phyloP scores from a whole-genome alignment of 2,113 vertebrate species.

The Delphinapterus leucas region DNA sequence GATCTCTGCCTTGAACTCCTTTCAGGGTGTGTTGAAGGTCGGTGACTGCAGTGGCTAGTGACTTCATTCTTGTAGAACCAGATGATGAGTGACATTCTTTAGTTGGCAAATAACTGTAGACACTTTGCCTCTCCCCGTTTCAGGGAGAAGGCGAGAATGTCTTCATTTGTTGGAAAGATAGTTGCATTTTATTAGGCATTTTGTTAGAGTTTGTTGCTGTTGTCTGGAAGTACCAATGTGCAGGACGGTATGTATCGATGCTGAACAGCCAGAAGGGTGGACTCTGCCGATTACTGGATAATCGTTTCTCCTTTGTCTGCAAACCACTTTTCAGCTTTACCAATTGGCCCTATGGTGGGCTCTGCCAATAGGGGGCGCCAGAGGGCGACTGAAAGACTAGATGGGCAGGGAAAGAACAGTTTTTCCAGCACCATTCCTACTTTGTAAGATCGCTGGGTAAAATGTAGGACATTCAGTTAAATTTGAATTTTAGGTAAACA shows the following conservation, averaged over 20 bases:
- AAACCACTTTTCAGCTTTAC: not conserved
- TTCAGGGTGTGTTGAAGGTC: not conserved
- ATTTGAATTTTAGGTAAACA: constrained; percentile 21
- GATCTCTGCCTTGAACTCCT: not conserved
- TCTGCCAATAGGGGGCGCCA: not conserved
- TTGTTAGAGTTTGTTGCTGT: constrained; percentile 10
- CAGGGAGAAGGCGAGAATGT: not conserved
- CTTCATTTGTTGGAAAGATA: not conserved
- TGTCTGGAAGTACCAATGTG: not conserved
- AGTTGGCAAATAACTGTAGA: not conserved
- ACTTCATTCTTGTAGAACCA: not conserved
- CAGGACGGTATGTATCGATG: not conserved
- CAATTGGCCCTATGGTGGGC: not conserved
- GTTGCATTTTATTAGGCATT: not conserved
- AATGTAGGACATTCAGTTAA: not conserved
- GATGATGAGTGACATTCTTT: not conserved
- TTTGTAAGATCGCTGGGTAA: not conserved
- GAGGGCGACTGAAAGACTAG: not conserved
- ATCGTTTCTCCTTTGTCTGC: not conserved
- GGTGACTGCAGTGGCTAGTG: not conserved
- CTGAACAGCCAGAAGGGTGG: not conserved
- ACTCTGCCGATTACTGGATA: not conserved
- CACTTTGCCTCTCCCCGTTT: not conserved
- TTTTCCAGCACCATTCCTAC: not conserved
- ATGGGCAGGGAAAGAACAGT: not conserved